Conservation (phyloP, 1,140 invertebrate genomes). For the Aphaenogaster floridana region DNA sequence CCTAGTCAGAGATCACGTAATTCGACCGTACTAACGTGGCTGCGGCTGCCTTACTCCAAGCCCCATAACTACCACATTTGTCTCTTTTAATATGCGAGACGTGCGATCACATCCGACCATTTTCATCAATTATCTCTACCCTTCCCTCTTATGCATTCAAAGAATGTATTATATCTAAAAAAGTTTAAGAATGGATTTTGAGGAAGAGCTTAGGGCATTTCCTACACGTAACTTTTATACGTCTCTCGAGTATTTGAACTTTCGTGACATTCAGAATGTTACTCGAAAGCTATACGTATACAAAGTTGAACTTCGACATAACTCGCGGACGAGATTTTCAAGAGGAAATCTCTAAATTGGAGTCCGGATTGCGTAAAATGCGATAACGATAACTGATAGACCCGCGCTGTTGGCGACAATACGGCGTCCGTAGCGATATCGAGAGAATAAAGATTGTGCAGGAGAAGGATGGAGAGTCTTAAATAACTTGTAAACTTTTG, state of each 20-base stretch:
- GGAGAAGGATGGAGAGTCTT: not conserved
- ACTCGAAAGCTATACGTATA: not conserved
- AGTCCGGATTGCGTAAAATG: conserved; percentile 1
- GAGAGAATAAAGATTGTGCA: conserved; percentile 36
- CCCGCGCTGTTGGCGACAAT: conserved; percentile 28
- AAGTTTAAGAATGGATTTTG: not conserved
- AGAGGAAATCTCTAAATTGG: not conserved
- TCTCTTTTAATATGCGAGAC: conserved; percentile 23
- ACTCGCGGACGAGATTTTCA: not conserved
- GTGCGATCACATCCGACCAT: not conserved
- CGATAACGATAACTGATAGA: conserved; percentile 14
- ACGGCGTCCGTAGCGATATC: conserved; percentile 3
- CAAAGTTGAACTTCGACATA: conserved; percentile 16
- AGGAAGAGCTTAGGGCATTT: not conserved
- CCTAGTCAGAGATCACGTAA: conserved; percentile 56
- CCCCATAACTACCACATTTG: conserved; percentile 15
- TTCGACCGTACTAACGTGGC: conserved; percentile 15
- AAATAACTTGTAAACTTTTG: conserved; percentile 56
- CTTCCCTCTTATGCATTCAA: not conserved
- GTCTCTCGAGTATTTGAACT: conserved; percentile 22
- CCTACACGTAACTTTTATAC: not conserved
- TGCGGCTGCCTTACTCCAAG: conserved; percentile 25
- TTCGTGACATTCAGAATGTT: not conserved
- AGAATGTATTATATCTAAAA: not conserved
- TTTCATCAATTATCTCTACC: conserved; percentile 18